Evolutionary conservation across 2,113 vertebrate species (phyloP).

Genomic region (Phaethornis superciliosus): DNA sequence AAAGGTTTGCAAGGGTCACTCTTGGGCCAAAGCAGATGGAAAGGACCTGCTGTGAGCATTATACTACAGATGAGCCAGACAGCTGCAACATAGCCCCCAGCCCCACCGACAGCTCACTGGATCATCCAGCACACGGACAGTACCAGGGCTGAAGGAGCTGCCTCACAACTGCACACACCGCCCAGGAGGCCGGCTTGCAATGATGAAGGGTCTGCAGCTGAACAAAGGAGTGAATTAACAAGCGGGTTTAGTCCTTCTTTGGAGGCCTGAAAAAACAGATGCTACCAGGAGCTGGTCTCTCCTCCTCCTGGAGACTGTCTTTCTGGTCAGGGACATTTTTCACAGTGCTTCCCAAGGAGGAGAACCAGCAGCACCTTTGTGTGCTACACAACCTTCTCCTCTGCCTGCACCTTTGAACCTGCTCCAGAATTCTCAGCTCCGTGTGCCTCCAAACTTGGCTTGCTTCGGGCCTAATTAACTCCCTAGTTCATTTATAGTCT

Average conservation of each 20-base stretch:
- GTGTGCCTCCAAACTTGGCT: not conserved
- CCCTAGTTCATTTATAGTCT: conserved; percentile 51
- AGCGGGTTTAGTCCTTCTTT: not conserved
- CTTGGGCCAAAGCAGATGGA: conserved; percentile 51
- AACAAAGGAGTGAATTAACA: not conserved
- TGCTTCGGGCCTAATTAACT: conserved; percentile 43
- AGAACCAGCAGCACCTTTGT: conserved; percentile 20
- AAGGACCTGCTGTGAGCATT: conserved; percentile 31
- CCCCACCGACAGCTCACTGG: not conserved
- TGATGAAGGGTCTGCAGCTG: not conserved
- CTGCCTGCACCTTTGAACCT: not conserved
- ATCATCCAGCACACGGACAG: not conserved
- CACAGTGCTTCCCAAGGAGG: not conserved
- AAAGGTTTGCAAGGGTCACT: conserved; percentile 24
- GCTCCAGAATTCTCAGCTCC: conserved; percentile 30
- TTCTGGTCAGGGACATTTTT: not conserved
- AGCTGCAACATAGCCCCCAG: not conserved
- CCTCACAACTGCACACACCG: not conserved
- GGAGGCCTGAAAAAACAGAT: conserved; percentile 5
- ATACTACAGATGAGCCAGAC: not conserved
- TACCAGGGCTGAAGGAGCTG: not conserved
- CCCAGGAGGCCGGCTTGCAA: not conserved
- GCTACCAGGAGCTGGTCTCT: not conserved
- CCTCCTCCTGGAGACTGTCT: not conserved
- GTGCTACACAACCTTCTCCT: not conserved